Evolutionary conservation across 1,140 invertebrate species (phyloP).

Genomic region (Caenorhabditis remanei): DNA sequence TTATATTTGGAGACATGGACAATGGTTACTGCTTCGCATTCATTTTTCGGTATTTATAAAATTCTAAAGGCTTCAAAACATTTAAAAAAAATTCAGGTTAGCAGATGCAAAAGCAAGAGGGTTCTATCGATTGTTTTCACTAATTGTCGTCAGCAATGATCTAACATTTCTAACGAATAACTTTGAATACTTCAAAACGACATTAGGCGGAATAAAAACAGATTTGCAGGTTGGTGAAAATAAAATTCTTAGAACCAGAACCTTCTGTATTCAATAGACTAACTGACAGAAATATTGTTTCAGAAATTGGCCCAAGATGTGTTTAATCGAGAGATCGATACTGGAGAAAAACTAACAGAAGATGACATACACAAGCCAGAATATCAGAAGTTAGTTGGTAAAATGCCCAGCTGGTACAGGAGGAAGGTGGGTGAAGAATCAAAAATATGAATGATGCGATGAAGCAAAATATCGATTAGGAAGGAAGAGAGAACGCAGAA

Average conservation of each 20-base stretch:
- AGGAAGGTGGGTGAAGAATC: not conserved
- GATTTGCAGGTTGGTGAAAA: conserved; percentile 23
- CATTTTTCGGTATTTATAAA: conserved; percentile 48
- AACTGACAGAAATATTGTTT: conserved; percentile 15
- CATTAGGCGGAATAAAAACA: conserved; percentile 40
- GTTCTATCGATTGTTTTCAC: conserved; percentile 48
- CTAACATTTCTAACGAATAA: conserved; percentile 51
- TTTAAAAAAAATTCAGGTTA: conserved; percentile 37
- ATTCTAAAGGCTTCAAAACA: not conserved
- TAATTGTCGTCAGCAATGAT: conserved; percentile 55
- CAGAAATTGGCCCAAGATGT: conserved; percentile 24
- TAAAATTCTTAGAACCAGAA: no score
- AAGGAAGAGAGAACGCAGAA: not conserved
- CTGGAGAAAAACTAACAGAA: conserved; percentile 10
- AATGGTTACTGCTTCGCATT: conserved; percentile 59
- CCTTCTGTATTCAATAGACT: no score
- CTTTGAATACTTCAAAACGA: conserved; percentile 44
- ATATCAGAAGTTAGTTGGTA: conserved; percentile 40
- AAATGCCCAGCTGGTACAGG: conserved; percentile 2
- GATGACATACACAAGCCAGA: conserved; percentile 50
- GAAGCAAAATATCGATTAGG: not conserved
- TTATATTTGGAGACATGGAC: conserved; percentile 62
- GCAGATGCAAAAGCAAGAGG: conserved; percentile 54
- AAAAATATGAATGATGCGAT: not conserved
- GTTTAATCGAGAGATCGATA: conserved; percentile 12